Evolutionary conservation across 2,113 vertebrate genomes (phyloP).

Genomic region (Prochilodus magdalenae): DNA sequence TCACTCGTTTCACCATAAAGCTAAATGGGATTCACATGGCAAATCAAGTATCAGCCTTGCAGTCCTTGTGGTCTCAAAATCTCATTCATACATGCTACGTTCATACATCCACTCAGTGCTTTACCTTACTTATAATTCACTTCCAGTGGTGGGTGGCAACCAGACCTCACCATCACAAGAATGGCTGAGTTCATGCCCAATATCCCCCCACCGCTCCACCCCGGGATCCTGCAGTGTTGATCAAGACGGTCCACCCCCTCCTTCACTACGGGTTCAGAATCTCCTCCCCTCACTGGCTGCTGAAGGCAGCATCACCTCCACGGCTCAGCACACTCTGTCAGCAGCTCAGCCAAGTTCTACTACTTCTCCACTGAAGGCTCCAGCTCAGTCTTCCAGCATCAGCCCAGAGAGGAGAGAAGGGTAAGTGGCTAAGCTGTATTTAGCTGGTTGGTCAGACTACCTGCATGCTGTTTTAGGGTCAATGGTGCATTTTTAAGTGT

Average conservation of each 20-base stretch:
- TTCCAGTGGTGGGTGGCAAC: background rate
- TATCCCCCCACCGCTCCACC: background rate
- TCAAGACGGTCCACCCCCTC: constrained; percentile 27
- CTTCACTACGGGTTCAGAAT: constrained; percentile 41
- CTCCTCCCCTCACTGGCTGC: constrained; percentile 76
- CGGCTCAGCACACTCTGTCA: constrained; percentile 24
- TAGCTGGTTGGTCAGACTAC: background rate
- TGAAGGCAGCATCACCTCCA: constrained; percentile 63
- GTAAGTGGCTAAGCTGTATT: background rate
- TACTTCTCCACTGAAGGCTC: background rate
- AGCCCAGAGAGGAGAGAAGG: background rate
- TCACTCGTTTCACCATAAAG: too few relatives aligned
- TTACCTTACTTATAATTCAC: background rate
- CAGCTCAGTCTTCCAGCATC: background rate
- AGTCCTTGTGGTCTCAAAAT: too few relatives aligned
- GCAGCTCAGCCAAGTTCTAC: constrained; percentile 23
- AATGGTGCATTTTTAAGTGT: background rate
- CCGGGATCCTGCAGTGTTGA: constrained; percentile 19
- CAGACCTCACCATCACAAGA: background rate
- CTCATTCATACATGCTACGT: background rate
- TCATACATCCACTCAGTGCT: background rate
- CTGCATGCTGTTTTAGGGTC: background rate
- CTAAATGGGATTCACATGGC: too few relatives aligned
- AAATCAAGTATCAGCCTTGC: too few relatives aligned
- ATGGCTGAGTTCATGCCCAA: background rate